Evolutionary conservation across 2,797 vertebrate species (phyloP).

Genomic region (Danio kyathit): DNA sequence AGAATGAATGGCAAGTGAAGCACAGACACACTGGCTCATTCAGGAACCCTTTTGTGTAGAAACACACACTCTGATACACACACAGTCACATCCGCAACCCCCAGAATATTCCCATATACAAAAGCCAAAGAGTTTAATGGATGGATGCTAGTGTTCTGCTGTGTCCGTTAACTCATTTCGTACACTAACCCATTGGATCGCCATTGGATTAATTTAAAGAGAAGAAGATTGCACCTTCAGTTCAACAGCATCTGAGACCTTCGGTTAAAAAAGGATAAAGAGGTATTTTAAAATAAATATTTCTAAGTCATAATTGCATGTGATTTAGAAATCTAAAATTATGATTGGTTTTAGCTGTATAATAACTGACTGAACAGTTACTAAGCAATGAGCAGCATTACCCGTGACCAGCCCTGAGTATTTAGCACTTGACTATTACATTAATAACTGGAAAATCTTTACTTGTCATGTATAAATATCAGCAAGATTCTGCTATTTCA

Average conservation of each 20-base stretch:
- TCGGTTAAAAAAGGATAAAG: not conserved
- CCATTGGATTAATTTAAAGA: constrained; percentile 36
- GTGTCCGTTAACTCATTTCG: not conserved
- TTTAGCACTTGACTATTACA: constrained; percentile 3
- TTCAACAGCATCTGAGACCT: not conserved
- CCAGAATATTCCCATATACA: constrained; percentile 35
- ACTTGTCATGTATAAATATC: not conserved
- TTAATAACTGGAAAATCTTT: constrained; percentile 3
- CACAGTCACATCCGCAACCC: constrained; percentile 18
- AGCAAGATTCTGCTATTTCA: not conserved
- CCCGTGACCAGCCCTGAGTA: not conserved
- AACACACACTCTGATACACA: constrained; percentile 30
- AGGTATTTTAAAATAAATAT: constrained; percentile 6
- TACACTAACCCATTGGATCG: constrained; percentile 1
- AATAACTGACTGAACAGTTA: not conserved
- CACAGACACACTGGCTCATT: constrained; percentile 51
- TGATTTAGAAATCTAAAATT: not conserved
- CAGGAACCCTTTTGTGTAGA: constrained; percentile 49
- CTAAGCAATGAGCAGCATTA: not conserved
- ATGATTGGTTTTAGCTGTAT: not conserved
- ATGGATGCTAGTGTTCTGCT: constrained; percentile 6
- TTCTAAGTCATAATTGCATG: not conserved
- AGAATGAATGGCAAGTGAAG: constrained; percentile 33
- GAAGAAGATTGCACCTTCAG: not conserved
- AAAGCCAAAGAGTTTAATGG: constrained; percentile 32